Evolutionary conservation across 2,797 vertebrate genomes (phyloP), one percentile per base, ranked within the genome.

Genomic region (Anguilla megastoma): DNA sequence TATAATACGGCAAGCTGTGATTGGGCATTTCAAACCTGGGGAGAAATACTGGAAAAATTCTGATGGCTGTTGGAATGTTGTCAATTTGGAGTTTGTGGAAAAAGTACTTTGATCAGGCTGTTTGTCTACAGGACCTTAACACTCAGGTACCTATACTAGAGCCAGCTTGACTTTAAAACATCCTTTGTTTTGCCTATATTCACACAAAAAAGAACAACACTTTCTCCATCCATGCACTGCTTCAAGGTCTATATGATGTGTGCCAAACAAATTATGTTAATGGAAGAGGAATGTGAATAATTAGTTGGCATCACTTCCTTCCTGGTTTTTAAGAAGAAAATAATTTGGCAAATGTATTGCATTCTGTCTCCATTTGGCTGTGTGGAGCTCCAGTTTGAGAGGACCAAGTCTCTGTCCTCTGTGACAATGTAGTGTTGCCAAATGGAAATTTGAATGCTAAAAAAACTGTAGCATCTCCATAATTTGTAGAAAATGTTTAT

Each of bases 121-220:
- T 33, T 27, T 71, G 69, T 71, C 69, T 71, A 33, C 69, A 33
- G 69, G 69, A 30, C 27, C 69, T 71, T 71, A 7, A 10, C n/a
- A 71, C 33, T 76, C 33, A 76, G 74, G 74, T 76, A 76, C 74
- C 33, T 41, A 76, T 41, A 76, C 30, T 76, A 41, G 12, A 76
- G 74, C 74, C 74, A 76, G 74, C 33, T 76, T 21, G 36, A 76
- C 74, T 76, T 56, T 50, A 33, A 33, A 48, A 36, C 41, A 54
- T 56, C 66, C 74, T 45, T 7, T 86, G 14, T 66, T 66, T 45
- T 10, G 5, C 7, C 41, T 54, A 36, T 60, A 45, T 33, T 83
- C 21, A 30, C 33, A 18, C 10, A 24, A 82, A 48, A 21, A 60
- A 63, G 3, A 82, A 82, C 5, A 54, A 27, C n/a, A 48, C 60